Conservation (phyloP, 2,113 vertebrate genomes). For the Syngnathoides biaculeatus region DNA sequence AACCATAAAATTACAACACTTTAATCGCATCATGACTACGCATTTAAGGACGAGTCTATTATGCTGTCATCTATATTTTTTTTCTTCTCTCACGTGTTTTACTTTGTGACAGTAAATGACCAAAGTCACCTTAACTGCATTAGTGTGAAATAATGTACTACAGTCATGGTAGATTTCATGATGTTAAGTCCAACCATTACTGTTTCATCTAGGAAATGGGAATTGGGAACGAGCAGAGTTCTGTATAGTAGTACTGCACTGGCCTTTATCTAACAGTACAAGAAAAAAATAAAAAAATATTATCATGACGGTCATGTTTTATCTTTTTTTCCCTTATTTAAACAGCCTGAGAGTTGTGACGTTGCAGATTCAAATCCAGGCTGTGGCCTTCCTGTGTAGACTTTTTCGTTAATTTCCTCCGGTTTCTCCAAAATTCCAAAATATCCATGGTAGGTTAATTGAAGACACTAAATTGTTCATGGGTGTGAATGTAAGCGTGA, state of each 20-base stretch:
- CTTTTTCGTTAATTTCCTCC: no score
- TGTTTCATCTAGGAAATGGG: not conserved
- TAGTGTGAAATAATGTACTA: not conserved
- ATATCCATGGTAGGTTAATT: no score
- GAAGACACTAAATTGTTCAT: no score
- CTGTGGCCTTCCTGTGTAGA: no score
- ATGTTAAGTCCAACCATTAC: not conserved
- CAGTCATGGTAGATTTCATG: not conserved
- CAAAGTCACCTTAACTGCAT: not conserved
- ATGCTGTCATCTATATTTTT: not conserved
- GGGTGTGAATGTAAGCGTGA: no score
- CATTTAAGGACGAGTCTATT: not conserved
- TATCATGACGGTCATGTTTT: no score
- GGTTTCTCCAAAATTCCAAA: no score
- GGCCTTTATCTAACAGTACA: not conserved
- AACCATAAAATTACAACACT: not conserved
- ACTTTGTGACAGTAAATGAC: not conserved
- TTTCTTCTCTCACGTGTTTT: not conserved
- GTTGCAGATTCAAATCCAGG: no score
- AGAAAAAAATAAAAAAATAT: not conserved
- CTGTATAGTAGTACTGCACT: not conserved
- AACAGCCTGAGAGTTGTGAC: no score
- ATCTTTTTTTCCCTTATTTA: no score
- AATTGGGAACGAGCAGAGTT: not conserved
- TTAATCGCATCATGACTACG: conserved; percentile 1